Conservation (phyloP, 2,113 vertebrate species). For the Coptodon rendalli region DNA sequence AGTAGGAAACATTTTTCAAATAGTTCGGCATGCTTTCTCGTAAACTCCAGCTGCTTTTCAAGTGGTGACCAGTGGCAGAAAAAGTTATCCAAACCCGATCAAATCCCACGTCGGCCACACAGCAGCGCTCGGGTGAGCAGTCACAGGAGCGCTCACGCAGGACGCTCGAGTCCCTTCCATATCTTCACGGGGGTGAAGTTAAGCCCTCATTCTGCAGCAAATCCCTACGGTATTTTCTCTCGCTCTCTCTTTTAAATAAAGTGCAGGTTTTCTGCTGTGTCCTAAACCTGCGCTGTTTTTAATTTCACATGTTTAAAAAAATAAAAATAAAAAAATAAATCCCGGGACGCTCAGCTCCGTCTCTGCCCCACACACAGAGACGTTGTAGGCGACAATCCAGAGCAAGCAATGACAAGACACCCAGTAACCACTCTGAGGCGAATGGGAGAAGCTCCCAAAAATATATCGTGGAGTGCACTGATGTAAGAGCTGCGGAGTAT, state of each 20-base stretch:
- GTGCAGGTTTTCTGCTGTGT: background rate
- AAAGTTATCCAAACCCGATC: constrained; percentile 54
- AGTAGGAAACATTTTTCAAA: background rate
- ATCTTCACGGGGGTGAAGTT: constrained; percentile 65
- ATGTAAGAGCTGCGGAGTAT: constrained; percentile 65
- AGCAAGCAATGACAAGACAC: constrained; percentile 10
- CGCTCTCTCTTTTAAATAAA: background rate
- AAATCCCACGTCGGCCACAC: constrained; percentile 39
- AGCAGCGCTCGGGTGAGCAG: constrained; percentile 9
- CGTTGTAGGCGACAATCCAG: constrained; percentile 8
- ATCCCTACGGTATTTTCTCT: background rate
- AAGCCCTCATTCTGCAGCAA: constrained; percentile 29
- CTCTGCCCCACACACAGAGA: background rate
- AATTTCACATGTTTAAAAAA: background rate
- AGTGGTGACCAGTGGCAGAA: background rate
- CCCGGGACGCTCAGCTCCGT: background rate
- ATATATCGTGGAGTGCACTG: constrained; percentile 65
- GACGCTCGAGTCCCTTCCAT: constrained; percentile 45
- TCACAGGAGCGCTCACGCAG: background rate
- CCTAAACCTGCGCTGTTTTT: background rate
- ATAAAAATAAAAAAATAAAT: background rate
- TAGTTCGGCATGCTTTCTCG: background rate
- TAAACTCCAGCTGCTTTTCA: background rate
- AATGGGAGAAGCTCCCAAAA: constrained; percentile 62
- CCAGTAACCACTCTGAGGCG: constrained; percentile 29